phyloP scores from a whole-genome alignment of 2,888 invertebrate genomes.

The Drosophila silvestris region DNA sequence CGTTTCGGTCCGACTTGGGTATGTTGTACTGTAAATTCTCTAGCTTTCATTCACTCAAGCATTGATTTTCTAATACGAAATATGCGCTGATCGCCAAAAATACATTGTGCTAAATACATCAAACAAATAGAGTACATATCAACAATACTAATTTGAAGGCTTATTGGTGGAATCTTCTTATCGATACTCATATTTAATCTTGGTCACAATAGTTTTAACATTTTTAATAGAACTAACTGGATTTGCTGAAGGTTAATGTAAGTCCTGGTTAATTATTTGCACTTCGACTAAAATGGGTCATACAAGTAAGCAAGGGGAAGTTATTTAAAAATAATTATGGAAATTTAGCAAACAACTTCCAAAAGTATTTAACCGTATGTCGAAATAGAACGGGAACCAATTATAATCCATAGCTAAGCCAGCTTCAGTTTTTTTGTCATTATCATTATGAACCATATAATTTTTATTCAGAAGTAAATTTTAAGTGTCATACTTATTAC shows the following conservation, averaged over 20 bases:
- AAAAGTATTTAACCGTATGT: neutral
- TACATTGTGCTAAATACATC: conserved; percentile 23
- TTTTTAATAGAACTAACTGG: neutral
- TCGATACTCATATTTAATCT: neutral
- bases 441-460: neutral
- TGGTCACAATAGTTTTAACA: neutral
- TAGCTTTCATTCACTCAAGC: conserved; percentile 16
- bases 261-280: neutral
- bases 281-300: neutral
- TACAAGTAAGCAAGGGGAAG: neutral
- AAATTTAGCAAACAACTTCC: conserved; percentile 15
- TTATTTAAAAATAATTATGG: neutral
- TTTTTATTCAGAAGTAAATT: neutral
- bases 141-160: conserved; percentile 16
- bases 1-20: neutral
- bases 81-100: neutral
- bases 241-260: neutral
- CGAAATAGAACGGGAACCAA: neutral
- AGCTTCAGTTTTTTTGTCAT: neutral
- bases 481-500: neutral
- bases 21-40: neutral
- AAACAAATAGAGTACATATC: conserved; percentile 16
- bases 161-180: neutral
- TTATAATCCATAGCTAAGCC: neutral
- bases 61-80: conserved; percentile 24